Evolutionary conservation across 2,797 vertebrate species (phyloP).

Genomic region (Rallus crepitans): DNA sequence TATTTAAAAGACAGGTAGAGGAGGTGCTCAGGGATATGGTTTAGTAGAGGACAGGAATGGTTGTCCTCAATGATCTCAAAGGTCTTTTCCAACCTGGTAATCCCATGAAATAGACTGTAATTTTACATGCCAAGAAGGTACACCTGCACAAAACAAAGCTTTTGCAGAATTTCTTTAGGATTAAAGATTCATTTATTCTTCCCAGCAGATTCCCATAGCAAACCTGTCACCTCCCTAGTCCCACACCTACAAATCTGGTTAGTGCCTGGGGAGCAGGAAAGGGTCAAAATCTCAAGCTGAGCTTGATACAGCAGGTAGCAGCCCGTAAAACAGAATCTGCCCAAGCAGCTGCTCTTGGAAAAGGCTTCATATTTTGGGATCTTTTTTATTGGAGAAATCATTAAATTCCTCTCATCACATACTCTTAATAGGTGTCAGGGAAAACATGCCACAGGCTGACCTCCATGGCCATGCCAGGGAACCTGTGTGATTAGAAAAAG

Average conservation of each 20-base stretch:
- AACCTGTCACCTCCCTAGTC: neutral
- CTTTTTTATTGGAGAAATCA: neutral
- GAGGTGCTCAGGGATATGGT: no score
- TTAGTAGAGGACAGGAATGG: no score
- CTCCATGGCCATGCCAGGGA: no score
- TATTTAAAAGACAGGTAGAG: no score
- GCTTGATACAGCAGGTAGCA: neutral
- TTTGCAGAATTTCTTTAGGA: neutral
- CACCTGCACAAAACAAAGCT: neutral
- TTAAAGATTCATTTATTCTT: neutral
- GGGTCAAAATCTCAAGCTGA: neutral
- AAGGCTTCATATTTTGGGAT: neutral
- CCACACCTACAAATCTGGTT: neutral
- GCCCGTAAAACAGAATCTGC: neutral
- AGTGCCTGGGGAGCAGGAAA: neutral
- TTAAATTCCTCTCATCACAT: neutral
- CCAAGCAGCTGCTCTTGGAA: neutral
- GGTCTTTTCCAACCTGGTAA: no score
- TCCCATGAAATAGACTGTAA: no score
- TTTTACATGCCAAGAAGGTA: neutral
- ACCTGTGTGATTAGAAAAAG: neutral
- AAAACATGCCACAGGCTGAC: neutral
- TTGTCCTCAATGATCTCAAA: no score
- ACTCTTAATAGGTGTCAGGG: neutral
- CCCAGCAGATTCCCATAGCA: neutral